Conservation (phyloP, 2,797 vertebrate species). For the Malurus splendens region DNA sequence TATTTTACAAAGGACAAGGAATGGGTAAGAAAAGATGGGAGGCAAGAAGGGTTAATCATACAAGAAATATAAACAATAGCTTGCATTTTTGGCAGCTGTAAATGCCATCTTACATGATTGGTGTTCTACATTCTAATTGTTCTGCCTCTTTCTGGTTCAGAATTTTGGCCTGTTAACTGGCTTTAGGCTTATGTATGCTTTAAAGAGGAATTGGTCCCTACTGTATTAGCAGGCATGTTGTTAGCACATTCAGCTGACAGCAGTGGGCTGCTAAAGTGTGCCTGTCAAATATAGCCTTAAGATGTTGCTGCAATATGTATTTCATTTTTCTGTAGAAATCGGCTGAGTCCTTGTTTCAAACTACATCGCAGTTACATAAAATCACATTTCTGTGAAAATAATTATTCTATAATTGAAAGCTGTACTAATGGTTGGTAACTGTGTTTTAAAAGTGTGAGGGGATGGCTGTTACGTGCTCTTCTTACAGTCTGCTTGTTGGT, state of each 20-base stretch:
- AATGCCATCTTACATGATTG: not conserved
- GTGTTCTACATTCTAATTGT: not conserved
- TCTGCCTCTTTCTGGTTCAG: not conserved
- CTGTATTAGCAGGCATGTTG: not conserved
- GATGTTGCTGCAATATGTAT: not conserved
- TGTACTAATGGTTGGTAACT: not conserved
- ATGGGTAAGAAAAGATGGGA: not conserved
- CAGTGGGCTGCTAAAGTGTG: not conserved
- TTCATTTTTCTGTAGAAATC: not conserved
- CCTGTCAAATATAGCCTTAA: not conserved
- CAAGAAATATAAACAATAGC: not conserved
- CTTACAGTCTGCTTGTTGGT: not conserved
- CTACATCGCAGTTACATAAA: not conserved
- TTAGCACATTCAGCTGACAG: not conserved
- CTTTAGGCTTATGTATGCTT: fast-evolving
- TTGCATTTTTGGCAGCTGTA: not conserved
- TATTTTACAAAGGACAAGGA: not conserved
- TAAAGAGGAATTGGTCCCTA: not conserved
- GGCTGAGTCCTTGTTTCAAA: not conserved
- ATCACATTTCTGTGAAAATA: not conserved
- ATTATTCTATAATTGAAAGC: not conserved
- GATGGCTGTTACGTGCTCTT: not conserved
- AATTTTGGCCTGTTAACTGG: not conserved
- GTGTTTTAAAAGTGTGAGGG: not conserved
- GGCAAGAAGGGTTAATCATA: not conserved